Evolutionary conservation across 1,140 invertebrate species (phyloP), one percentile per base, ranked within the genome.

Genomic region (Psilanteris sp.): DNA sequence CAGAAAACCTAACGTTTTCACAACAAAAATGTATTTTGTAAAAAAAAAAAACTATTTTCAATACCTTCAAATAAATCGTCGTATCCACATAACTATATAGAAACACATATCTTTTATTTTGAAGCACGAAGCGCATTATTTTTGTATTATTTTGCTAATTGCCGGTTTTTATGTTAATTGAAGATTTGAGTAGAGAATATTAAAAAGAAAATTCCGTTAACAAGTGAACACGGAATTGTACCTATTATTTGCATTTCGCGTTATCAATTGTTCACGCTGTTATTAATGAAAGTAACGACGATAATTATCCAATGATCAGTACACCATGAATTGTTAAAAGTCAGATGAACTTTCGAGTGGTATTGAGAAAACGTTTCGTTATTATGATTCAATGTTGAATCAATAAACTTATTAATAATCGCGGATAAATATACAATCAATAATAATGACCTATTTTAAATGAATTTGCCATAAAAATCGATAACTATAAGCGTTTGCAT

Each of bases 341-440:
- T 6, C 11, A 26, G 26, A 29, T 50, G 44, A 59, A 59, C 52
- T 52, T 32, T 68, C n/a, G 36, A 59, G 66, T 57, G 9, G 15
- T 18, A 36, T 10, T 3, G 39, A 39, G 62, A 22, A 54, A 36
- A 27, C 20, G 10, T 11, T 44, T 70, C 37, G 44, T 44, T 61
- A 70, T 61, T 61, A 54, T 29, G 11, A 70, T 36, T 70, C 66
- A 54, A 61, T 43, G 46, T 13, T 7, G 22, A 61, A 70, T 70
- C 66, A 59, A 50, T 66, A 52, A 66, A 52, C 37, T 66, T 54
- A 74, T 54, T 55, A 46, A 52, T 74, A 67, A 61, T 66, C 16
- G 10, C 24, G 18, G 44, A 79, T 75, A 77, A 76, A 81, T 76
- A 70, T 67, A 70, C 71, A 59, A 71, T 77, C 70, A 73, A 77